Evolutionary conservation across 2,888 invertebrate genomes (phyloP).

Genomic region (Marasmarcha lunaedactyla): DNA sequence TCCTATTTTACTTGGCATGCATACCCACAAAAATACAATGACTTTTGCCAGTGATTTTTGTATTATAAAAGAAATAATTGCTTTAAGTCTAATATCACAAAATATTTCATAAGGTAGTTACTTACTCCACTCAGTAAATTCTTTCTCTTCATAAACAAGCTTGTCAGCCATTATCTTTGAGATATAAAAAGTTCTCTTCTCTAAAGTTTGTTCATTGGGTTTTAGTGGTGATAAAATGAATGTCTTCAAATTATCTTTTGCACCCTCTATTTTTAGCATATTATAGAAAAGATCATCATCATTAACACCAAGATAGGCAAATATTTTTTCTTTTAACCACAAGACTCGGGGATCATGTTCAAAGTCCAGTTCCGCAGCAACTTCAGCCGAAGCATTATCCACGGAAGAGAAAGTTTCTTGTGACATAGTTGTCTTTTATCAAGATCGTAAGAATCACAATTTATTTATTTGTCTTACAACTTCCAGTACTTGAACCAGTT

Average conservation of each 20-base stretch:
- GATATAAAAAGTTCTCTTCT: constrained; percentile 74
- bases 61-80: no score
- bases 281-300: constrained; percentile 70
- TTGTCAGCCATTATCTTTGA: constrained; percentile 79
- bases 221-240: constrained; percentile 31
- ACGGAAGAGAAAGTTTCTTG: no score
- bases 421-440: no score
- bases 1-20: no score
- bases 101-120: no score
- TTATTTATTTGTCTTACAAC: no score
- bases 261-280: constrained; percentile 66
- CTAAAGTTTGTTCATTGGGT: constrained; percentile 43
- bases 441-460: no score
- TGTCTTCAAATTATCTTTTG: constrained; percentile 44
- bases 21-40: no score
- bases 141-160: constrained; percentile 76
- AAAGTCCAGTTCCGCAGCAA: not conserved
- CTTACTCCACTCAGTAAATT: constrained; percentile 82
- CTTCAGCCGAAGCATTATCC: no score
- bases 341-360: constrained; percentile 67
- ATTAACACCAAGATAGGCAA: constrained; percentile 66
- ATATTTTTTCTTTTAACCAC: constrained; percentile 78
- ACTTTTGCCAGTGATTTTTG: no score
- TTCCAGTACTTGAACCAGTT: no score
- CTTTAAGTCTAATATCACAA: no score